Conservation (phyloP, 2,113 vertebrate genomes). For the Recurvirostra avosetta region DNA sequence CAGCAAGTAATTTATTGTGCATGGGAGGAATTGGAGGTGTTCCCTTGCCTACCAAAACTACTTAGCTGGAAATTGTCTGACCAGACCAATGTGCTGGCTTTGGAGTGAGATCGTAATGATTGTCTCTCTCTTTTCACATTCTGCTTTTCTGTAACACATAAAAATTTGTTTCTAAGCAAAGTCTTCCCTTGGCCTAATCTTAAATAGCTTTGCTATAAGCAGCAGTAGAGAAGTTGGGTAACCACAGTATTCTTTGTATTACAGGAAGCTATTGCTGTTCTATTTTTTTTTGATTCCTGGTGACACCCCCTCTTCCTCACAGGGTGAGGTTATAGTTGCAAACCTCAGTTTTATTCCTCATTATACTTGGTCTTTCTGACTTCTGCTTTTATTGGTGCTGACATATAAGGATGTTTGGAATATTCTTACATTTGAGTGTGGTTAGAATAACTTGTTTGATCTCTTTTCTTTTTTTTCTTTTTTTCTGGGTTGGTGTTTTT, state of each 20-base stretch:
- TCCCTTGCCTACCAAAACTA: neutral
- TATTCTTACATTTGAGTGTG: neutral
- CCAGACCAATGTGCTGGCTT: neutral
- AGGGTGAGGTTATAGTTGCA: neutral
- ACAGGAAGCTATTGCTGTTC: neutral
- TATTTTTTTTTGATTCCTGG: neutral
- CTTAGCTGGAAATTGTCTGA: neutral
- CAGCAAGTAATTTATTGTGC: neutral
- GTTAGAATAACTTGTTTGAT: neutral
- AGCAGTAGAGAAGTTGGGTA: neutral
- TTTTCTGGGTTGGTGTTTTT: neutral
- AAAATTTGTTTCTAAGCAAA: neutral
- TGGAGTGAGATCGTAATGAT: neutral
- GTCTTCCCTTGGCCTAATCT: neutral
- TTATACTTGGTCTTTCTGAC: neutral
- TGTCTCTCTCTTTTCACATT: fast-evolving
- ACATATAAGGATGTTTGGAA: neutral
- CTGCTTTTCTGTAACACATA: neutral
- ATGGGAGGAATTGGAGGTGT: neutral
- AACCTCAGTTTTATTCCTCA: neutral
- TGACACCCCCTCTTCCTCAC: neutral
- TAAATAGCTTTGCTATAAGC: neutral
- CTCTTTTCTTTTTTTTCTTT: neutral
- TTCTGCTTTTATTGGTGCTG: neutral
- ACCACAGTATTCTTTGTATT: neutral